Conservation (phyloP, 1,140 invertebrate species). For the Triops longicaudatus region DNA sequence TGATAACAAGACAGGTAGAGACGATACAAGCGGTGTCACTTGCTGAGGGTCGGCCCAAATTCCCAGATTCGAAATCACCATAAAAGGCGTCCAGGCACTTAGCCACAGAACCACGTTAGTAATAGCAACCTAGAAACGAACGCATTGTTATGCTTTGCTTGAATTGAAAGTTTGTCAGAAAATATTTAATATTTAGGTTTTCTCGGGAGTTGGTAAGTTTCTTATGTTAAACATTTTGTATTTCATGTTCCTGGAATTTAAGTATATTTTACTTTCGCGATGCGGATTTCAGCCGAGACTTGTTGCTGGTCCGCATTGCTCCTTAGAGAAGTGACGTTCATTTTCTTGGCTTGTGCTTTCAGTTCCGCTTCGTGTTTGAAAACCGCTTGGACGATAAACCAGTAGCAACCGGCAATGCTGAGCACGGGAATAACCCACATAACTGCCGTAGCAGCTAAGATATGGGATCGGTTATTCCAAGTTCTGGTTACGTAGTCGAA, state of each 20-base stretch:
- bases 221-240: too few species aligned
- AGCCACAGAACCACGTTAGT: constrained; percentile 41
- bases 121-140: constrained; percentile 36
- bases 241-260: too few species aligned
- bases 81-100: constrained; percentile 39
- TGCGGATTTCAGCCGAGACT: constrained; percentile 67
- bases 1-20: background rate
- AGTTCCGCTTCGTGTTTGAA: constrained; percentile 41
- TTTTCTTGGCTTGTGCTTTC: constrained; percentile 66
- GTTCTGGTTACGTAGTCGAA: constrained; percentile 34
- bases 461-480: constrained; percentile 31
- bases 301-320: constrained; percentile 58
- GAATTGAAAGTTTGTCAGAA: too few species aligned
- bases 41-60: constrained; percentile 34
- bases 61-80: constrained; percentile 38
- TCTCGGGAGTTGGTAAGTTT: too few species aligned
- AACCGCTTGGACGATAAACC: constrained; percentile 42
- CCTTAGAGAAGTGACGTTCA: constrained; percentile 78
- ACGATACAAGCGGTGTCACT: constrained; percentile 37
- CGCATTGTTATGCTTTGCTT: too few species aligned
- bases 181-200: too few species aligned
- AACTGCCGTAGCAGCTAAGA: constrained; percentile 32
- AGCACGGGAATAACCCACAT: constrained; percentile 34
- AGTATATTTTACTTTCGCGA: constrained; percentile 65
- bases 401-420: constrained; percentile 41